These are phyloP conservation scores for Neoarius graeffei DNA, from an alignment of 2,113 vertebrate species.

Conservation along the genomic window DNA sequence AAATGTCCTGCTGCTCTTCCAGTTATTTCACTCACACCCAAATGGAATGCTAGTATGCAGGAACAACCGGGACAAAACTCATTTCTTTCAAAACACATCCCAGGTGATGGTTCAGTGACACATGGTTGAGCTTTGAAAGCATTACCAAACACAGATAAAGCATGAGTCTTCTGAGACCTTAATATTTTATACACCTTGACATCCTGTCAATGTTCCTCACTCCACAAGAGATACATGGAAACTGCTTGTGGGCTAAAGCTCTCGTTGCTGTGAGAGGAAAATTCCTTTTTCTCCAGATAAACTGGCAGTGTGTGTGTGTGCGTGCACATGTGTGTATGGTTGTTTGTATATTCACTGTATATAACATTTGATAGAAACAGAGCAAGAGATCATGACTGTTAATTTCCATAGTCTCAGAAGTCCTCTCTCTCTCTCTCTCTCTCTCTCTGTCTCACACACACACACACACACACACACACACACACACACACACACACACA, in stretches of 20 bases:
- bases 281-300: neutral
- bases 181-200: neutral
- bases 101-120: neutral
- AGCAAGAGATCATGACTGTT: neutral
- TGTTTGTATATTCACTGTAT: slow-evolving; percentile 22
- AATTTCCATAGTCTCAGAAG: slow-evolving; percentile 31
- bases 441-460: no score
- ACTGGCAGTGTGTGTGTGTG: slow-evolving; percentile 7
- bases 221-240: neutral
- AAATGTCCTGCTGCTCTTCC: neutral
- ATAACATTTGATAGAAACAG: neutral
- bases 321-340: slow-evolving; percentile 11
- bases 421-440: no score
- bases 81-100: neutral
- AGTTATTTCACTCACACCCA: neutral
- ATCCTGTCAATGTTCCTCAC: neutral
- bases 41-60: neutral
- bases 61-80: neutral
- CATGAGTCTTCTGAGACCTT: neutral
- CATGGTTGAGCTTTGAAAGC: neutral
- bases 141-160: neutral
- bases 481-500: slow-evolving; percentile 2
- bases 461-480: neutral
- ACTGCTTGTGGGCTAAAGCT: neutral
- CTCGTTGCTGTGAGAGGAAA: neutral